Evolutionary conservation across 2,797 vertebrate genomes (phyloP).

Genomic region (Helostoma temminkii): DNA sequence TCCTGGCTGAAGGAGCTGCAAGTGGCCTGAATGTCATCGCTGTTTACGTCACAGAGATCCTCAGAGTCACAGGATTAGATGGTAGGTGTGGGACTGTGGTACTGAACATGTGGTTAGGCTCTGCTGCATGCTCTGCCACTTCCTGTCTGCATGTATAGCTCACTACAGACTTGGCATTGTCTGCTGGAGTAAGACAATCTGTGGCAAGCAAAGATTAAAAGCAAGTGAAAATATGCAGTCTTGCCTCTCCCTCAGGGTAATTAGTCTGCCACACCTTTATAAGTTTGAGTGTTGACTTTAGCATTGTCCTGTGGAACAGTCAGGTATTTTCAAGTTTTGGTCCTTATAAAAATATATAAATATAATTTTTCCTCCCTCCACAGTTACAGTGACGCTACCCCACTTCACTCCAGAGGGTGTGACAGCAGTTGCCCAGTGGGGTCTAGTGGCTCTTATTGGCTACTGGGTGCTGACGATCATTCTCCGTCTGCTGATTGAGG

Average conservation of each 20-base stretch:
- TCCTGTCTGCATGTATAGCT: neutral
- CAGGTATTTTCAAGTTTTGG: slow-evolving; percentile 2
- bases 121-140: neutral
- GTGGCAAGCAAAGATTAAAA: slow-evolving; percentile 7
- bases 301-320: neutral
- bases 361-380: slow-evolving; percentile 25
- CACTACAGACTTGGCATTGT: neutral
- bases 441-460: slow-evolving; percentile 80
- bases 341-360: slow-evolving; percentile 1
- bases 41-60: slow-evolving; percentile 84
- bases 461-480: slow-evolving; percentile 81
- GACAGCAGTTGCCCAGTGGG: slow-evolving; percentile 82
- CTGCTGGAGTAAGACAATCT: neutral
- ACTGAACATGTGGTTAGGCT: neutral
- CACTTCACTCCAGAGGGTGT: slow-evolving; percentile 84
- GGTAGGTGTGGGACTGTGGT: slow-evolving; percentile 71
- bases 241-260: slow-evolving; percentile 37
- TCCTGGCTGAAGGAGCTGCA: slow-evolving; percentile 85
- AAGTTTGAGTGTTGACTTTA: slow-evolving; percentile 7
- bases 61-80: slow-evolving; percentile 82
- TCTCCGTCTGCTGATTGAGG: slow-evolving; percentile 72
- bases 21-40: slow-evolving; percentile 87
- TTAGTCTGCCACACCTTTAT: slow-evolving; percentile 48
- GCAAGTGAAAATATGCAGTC: slow-evolving; percentile 49
- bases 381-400: slow-evolving; percentile 77